Base-by-base conservation (phyloP, 2,888 invertebrate species). In the Brenthis ino region DNA sequence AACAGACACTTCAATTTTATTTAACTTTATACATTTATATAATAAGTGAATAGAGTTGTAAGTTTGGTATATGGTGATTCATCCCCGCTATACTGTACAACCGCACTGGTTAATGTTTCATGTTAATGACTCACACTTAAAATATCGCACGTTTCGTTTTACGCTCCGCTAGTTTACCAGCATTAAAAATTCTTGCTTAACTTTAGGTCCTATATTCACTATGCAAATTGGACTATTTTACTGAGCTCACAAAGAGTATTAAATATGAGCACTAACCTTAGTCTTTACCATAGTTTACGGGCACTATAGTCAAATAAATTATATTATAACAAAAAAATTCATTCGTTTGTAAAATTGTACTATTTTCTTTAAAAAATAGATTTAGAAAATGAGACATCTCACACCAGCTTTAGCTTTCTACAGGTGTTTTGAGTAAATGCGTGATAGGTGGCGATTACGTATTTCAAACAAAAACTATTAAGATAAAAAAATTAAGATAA, bases 51-150 rank as follows among this genome's bases (percentile, higher is more conserved):
- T 20, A 60, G 14, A 6, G 48, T 24, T 24, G 11, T 47, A 6
- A 16, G 48, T 24, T 67, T 63, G 33, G 55, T 57, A 58, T 60
- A 60, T 47, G 37, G 68, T 61, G 37, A 80, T 79, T 83, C 82
- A 82, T 80, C 77, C 78, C 78, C 80, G 81, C 84, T 85, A 84
- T 85, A 83, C 79, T 73, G 70, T 75, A 79, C 78, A 79, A 79
- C 77, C 77, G 74, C 77, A 76, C 79, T 81, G 81, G 85, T 84
- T 83, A 85, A 85, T 85, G 84, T 86, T 87, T 86, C 86, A 85
- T 85, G 84, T 84, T 88, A 89, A 89, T 87, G 76, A 77, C 71
- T 75, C 69, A 71, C 77, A 74, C 78, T 80, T 87, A 80, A 87
- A 85, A 85, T 86, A 88, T 84, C 76, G 79, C 82, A 77, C 80